Evolutionary conservation across 2,888 invertebrate species (phyloP).

Genomic region (Troides aeacus): DNA sequence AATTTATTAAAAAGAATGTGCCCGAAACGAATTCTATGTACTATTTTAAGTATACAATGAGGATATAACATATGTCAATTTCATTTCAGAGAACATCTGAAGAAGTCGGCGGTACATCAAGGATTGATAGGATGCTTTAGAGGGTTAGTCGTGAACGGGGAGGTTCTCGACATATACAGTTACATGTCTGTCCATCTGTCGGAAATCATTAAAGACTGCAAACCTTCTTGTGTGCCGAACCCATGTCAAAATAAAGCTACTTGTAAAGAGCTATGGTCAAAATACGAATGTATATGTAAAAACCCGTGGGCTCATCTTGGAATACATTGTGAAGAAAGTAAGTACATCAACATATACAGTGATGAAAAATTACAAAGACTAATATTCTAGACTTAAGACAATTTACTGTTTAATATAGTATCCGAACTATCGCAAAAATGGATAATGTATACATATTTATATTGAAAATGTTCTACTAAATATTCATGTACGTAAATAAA

Average conservation of each 20-base stretch:
- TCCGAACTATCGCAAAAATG: background rate
- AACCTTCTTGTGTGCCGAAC: constrained; percentile 95
- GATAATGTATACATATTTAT: background rate
- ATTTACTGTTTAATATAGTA: background rate
- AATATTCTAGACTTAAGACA: too few species aligned
- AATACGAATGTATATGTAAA: constrained; percentile 94
- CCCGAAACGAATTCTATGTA: too few species aligned
- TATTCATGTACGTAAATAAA: background rate
- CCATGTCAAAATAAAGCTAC: constrained; percentile 95
- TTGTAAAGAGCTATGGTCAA: constrained; percentile 95
- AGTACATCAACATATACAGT: constrained; percentile 54
- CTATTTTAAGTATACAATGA: too few species aligned
- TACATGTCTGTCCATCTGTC: constrained; percentile 95
- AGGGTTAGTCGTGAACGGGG: constrained; percentile 94
- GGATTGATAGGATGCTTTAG: constrained; percentile 96
- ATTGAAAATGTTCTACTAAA: background rate
- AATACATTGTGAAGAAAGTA: constrained; percentile 93
- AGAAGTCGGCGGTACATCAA: constrained; percentile 90
- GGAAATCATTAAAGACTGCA: constrained; percentile 95
- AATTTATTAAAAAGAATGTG: too few species aligned
- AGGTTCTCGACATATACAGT: constrained; percentile 93
- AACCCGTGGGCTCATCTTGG: constrained; percentile 97
- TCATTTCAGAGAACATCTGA: constrained; percentile 85
- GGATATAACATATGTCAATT: background rate
- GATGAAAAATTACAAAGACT: background rate